Percentiles rank a stretch among this genome's conserved stretches.
These are phyloP conservation scores for Globodera ellingtonae DNA, from an alignment of 1,140 invertebrate genomes.

Conservation along the genomic window DNA sequence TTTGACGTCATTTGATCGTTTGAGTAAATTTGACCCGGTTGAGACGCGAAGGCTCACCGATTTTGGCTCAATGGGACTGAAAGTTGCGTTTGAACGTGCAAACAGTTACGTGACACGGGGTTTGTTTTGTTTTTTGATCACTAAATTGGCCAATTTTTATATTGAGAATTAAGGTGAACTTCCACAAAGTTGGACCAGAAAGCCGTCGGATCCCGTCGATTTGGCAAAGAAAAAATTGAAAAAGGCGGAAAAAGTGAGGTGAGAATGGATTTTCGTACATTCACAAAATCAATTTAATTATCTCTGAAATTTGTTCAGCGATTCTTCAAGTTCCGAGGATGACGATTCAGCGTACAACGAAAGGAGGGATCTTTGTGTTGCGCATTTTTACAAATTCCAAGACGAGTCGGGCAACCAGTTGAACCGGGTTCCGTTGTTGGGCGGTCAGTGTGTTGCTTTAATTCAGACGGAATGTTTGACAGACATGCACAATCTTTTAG, in stretches of 20 bases:
- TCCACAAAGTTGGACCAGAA: constrained; percentile 30
- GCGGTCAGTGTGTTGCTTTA: constrained; percentile 8
- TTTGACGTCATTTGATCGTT: constrained; percentile 29
- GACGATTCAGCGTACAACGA: constrained; percentile 39
- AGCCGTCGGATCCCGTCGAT: neutral
- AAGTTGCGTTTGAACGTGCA: constrained; percentile 37
- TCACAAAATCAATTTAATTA: neutral
- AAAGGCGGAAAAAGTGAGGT: neutral
- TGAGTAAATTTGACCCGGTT: constrained; percentile 24
- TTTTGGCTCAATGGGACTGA: constrained; percentile 22
- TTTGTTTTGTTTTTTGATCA: neutral
- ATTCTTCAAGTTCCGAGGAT: constrained; percentile 6
- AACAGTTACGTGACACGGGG: constrained; percentile 33
- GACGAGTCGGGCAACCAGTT: constrained; percentile 39
- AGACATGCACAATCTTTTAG: neutral
- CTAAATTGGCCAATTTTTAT: neutral
- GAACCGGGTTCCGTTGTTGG: constrained; percentile 37
- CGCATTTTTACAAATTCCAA: constrained; percentile 45
- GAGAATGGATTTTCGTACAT: neutral
- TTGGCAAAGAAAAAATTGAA: neutral
- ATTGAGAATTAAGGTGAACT: constrained; percentile 25
- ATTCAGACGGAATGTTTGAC: neutral
- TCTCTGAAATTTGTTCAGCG: neutral
- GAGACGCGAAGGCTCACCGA: constrained; percentile 30
- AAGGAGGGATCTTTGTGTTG: constrained; percentile 35